phyloP scores from a whole-genome alignment of 2,888 invertebrate species.

The Heliconius cydno region DNA sequence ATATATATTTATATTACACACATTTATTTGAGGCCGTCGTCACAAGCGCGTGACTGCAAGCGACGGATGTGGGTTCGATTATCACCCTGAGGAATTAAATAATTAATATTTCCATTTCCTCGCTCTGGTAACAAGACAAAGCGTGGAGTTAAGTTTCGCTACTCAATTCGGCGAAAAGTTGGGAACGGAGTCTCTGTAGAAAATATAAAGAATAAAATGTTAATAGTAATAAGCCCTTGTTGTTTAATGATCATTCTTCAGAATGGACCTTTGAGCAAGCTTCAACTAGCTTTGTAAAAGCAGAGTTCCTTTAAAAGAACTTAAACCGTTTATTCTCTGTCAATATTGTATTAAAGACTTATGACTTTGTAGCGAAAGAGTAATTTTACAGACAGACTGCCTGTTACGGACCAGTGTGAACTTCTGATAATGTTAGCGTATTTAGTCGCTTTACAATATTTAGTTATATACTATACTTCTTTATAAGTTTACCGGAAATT shows the following conservation, averaged over 20 bases:
- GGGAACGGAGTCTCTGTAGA: no score
- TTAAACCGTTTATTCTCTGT: not conserved
- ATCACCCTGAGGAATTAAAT: not conserved
- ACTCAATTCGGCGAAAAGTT: no score
- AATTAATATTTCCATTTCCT: not conserved
- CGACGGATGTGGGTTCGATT: not conserved
- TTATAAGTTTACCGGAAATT: no score
- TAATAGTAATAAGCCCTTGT: not conserved
- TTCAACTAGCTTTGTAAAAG: not conserved
- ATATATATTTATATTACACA: not conserved
- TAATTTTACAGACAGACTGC: no score
- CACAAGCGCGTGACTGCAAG: not conserved
- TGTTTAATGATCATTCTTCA: slow-evolving; percentile 6
- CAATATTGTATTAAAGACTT: slow-evolving; percentile 11
- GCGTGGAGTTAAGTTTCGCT: no score
- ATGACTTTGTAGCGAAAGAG: not conserved
- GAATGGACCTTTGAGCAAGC: slow-evolving; percentile 6
- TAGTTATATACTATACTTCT: no score
- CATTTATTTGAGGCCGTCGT: not conserved
- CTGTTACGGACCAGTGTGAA: not conserved
- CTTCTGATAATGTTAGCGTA: no score
- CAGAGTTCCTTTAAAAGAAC: slow-evolving; percentile 5
- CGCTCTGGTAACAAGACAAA: not conserved
- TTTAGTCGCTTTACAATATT: no score
- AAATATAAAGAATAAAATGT: not conserved